Conservation (phyloP, 2,888 invertebrate species). For the Tinea pellionella region DNA sequence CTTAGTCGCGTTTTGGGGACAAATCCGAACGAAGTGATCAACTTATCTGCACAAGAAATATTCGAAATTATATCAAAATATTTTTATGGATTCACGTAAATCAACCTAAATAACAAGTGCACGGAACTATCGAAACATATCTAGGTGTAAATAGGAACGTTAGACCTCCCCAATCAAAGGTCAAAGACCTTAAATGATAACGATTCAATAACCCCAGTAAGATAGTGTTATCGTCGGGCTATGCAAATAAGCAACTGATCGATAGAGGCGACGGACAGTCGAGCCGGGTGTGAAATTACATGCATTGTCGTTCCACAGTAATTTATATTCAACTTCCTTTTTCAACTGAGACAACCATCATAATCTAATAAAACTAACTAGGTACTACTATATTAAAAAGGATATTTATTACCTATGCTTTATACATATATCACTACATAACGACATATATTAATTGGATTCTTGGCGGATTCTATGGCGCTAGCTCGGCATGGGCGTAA, state of each 20-base stretch:
- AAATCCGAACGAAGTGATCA: no score
- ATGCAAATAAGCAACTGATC: slow-evolving; percentile 25
- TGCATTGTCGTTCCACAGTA: not conserved
- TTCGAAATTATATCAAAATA: no score
- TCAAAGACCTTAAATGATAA: slow-evolving; percentile 44
- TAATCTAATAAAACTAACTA: not conserved
- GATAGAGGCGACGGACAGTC: slow-evolving; percentile 9
- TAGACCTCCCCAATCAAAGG: slow-evolving; percentile 18
- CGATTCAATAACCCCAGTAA: slow-evolving; percentile 49
- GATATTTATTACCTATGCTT: no score
- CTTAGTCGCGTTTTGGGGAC: no score
- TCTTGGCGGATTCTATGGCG: no score
- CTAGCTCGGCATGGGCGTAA: no score
- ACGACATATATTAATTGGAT: no score
- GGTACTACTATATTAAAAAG: no score
- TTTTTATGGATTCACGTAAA: not conserved
- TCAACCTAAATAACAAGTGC: not conserved
- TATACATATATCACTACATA: no score
- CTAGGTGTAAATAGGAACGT: not conserved
- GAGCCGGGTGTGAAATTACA: not conserved
- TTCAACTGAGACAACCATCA: not conserved
- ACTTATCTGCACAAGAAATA: no score
- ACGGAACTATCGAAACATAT: not conserved
- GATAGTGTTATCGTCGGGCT: slow-evolving; percentile 22
- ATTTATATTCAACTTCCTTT: slow-evolving; percentile 1